Evolutionary conservation across 2,888 invertebrate genomes (phyloP), one percentile per base, ranked within the genome.

Genomic region (Pandemis heparana): DNA sequence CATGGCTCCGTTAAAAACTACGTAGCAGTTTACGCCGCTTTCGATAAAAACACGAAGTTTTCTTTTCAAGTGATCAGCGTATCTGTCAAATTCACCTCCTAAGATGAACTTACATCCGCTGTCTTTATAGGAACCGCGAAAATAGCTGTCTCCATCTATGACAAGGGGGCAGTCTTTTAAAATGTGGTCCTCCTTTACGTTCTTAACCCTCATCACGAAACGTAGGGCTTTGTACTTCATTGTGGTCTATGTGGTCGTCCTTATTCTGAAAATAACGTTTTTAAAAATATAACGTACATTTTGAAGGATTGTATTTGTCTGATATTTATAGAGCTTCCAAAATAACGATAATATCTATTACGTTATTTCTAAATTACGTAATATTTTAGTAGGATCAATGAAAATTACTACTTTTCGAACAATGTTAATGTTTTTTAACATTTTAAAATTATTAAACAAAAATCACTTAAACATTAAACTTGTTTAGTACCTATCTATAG

Each of bases 81-180:
- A 76, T n/a, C 77, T 68, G 63, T 79, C 79, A 56, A 75, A 80
- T 71, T 81, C 81, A 5, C 80, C 81, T 23, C 81, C 81, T 0
- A 79, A 65, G 70, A 84, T 70, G 71, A 78, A 85, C 38, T 79
- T 77, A 53, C 79, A 83, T 0, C 78, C 79, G 65, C 83, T 84
- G 0, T 62, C 75, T 64, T 75, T 80, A 56, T 86, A 85, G 0
- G 79, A 71, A 6, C 77, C 64, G 16, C 76, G 71, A 41, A 81
- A 78, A 69, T 69, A 80, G 48, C 73, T 75, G 23, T 65, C 67
- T 0, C 77, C 81, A 32, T 81, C 80, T n/a, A 81, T 79, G 32
- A 81, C 73, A 5, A 79, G 48, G 6, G 63, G 14, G 41, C 76
- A 76, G 59, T 77, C 48, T 10, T 71, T 65, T 38, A 77, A 74